Conservation (phyloP, 2,888 invertebrate genomes). For the Augochlorella aurata region DNA sequence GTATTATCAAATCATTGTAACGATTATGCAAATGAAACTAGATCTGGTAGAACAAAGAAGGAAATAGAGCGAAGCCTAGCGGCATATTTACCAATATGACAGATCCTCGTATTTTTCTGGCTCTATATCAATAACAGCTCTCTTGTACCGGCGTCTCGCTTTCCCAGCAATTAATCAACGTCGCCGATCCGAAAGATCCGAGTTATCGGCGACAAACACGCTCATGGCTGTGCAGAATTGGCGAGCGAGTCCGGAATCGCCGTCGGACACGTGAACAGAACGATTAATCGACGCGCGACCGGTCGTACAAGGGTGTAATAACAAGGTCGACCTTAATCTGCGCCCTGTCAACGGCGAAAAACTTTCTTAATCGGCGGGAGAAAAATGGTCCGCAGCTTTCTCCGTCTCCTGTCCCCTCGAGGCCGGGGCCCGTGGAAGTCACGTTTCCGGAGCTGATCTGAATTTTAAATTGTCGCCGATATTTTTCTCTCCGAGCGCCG, state of each 20-base stretch:
- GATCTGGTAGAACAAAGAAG: not conserved
- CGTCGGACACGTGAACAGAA: constrained; percentile 9
- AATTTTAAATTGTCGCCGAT: constrained; percentile 19
- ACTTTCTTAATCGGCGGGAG: constrained; percentile 1
- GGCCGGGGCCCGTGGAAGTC: not conserved
- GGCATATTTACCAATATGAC: not conserved
- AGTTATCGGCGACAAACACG: not conserved
- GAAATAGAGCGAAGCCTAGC: not conserved
- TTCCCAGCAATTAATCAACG: constrained; percentile 9
- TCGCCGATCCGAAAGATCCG: not conserved
- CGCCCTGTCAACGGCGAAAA: constrained; percentile 12
- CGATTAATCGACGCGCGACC: not conserved
- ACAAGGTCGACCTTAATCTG: constrained; percentile 6
- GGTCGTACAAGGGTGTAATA: constrained; percentile 5
- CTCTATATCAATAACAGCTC: not conserved
- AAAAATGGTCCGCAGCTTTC: constrained; percentile 8
- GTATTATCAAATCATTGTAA: no score
- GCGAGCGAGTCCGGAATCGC: not conserved
- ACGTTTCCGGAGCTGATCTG: constrained; percentile 8
- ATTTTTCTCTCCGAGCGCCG: not conserved
- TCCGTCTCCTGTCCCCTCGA: not conserved
- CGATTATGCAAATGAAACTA: not conserved
- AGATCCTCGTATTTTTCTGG: not conserved
- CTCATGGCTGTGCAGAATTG: not conserved
- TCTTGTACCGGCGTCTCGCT: not conserved